Evolutionary conservation across 2,797 vertebrate genomes (phyloP), one percentile per base, ranked within the genome.

Genomic region (Sebastes minor): DNA sequence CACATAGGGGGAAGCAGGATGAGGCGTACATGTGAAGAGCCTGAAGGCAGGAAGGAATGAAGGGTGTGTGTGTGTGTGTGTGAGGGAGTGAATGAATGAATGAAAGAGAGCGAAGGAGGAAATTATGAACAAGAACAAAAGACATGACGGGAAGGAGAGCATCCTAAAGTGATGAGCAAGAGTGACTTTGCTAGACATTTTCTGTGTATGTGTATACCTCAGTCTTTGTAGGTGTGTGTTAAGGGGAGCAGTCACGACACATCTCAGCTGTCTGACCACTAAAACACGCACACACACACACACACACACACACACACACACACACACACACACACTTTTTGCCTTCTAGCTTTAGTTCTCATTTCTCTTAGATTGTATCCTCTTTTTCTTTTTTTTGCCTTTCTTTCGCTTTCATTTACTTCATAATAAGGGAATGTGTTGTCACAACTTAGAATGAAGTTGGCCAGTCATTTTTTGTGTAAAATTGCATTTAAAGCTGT

Each of bases 261-360:
- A 83, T 80, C 80, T 88, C 74, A 82, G 52, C 83, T 90, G 61
- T 83, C 84, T 80, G 61, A 76, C 68, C 84, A 55, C 53, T 33
- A 64, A 64, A 67, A 55, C 56, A 64, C 23, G 57, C 27, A n/a
- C 62, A 12, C 11, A 12, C 3, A 35, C 3, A 33, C 33, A 61
- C 42, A 46, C 14, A 18, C 16, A 49, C 46, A 49, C 46, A 38
- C 12, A 42, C 38, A 42, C 2, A 42, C 13, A 42, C 38, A 70
- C 69, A 78, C 5, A 79, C 61, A 38, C 12, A 42, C 38, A 42
- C 2, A 42, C 13, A 42, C 38, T 23, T 63, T 5, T 62, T 67
- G 57, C 35, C 35, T 25, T 83, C 16, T 5, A 46, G 20, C 22
- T 62, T 75, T 3, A 49, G 30, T 9, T 70, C 10, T 13, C 33